A percentile compares a stretch with the other conserved stretches of the same genome.
phyloP scores from a whole-genome alignment of 2,113 vertebrate genomes.

The Drymodes brunneopygia region DNA sequence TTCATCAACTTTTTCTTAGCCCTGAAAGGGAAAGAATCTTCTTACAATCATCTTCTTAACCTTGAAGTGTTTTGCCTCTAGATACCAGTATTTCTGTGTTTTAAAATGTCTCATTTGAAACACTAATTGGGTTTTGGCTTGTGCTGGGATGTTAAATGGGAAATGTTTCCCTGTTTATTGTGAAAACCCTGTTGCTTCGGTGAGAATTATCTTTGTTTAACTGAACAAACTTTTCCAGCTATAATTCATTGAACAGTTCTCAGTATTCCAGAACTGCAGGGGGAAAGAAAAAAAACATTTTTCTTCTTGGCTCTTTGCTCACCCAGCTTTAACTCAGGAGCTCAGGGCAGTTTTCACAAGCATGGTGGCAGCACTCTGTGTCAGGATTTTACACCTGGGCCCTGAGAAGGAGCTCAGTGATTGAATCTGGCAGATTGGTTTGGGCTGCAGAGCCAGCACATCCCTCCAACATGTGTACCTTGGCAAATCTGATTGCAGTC shows the following conservation, averaged over 20 bases:
- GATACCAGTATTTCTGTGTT: background rate
- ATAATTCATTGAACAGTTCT: background rate
- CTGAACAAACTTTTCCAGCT: background rate
- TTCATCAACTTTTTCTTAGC: background rate
- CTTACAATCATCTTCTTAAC: background rate
- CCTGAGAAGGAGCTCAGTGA: background rate
- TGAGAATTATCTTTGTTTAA: background rate
- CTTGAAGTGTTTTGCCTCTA: background rate
- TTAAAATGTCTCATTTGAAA: background rate
- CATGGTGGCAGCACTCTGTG: background rate
- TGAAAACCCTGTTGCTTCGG: background rate
- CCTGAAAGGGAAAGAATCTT: background rate
- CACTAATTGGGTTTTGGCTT: background rate
- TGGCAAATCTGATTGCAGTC: slow-evolving; percentile 22
- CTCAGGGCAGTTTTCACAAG: background rate
- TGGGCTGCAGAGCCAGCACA: background rate
- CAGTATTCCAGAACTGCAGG: background rate
- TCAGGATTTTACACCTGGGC: background rate
- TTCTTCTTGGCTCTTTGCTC: background rate
- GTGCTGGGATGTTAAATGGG: background rate
- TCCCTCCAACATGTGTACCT: background rate
- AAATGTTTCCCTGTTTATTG: background rate
- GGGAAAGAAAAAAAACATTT: background rate
- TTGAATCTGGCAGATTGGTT: slow-evolving; percentile 22
- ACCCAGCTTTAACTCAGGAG: background rate